Conservation (phyloP, 2,113 vertebrate species). For the Litocranius walleri region DNA sequence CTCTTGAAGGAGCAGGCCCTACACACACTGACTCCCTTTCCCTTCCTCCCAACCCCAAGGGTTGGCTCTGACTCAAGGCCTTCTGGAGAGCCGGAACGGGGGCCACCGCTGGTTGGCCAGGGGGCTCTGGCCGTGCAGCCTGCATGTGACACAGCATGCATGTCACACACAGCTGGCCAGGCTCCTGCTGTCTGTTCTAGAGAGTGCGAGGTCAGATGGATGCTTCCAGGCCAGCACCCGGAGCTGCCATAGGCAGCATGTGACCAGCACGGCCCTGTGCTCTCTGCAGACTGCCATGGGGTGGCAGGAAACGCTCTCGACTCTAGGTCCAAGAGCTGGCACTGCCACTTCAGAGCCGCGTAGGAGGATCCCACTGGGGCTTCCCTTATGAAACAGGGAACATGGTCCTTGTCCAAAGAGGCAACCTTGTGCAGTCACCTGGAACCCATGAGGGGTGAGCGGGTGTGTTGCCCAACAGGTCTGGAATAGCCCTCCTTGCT, state of each 20-base stretch:
- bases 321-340: not conserved
- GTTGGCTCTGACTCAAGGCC: not conserved
- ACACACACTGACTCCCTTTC: not conserved
- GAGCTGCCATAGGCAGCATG: not conserved
- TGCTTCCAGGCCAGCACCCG: constrained; percentile 26
- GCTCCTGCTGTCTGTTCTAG: constrained; percentile 11
- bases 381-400: not conserved
- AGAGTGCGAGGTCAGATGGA: not conserved
- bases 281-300: not conserved
- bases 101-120: not conserved
- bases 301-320: not conserved
- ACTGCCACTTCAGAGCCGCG: not conserved
- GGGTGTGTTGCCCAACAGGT: too few species aligned
- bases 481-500: fast-evolving
- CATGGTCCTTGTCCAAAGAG: not conserved
- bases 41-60: not conserved
- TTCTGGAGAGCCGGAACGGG: not conserved
- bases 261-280: not conserved
- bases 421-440: not conserved
- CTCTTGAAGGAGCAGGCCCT: not conserved
- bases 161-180: not conserved
- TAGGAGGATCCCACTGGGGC: not conserved
- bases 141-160: not conserved
- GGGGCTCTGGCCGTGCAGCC: not conserved
- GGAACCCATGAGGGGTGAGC: not conserved